phyloP scores from a whole-genome alignment of 2,888 invertebrate genomes.

The Hedychridium roseum region DNA sequence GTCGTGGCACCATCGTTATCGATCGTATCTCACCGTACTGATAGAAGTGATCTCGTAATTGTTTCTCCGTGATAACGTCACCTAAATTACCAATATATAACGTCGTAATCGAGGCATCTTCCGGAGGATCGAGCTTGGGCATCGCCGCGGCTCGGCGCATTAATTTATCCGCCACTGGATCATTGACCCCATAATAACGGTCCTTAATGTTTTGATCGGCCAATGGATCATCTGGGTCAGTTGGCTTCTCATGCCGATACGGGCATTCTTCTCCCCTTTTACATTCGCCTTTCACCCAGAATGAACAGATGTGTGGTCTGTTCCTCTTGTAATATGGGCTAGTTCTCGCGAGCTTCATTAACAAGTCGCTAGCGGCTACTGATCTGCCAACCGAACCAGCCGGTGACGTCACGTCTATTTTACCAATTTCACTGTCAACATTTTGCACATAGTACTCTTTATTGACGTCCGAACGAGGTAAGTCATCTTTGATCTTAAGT shows the following conservation, averaged over 20 bases:
- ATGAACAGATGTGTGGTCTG: conserved; percentile 94
- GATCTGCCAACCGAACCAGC: conserved; percentile 74
- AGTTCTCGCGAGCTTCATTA: conserved; percentile 88
- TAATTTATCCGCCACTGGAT: conserved; percentile 94
- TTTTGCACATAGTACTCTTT: conserved; percentile 95
- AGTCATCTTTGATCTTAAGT: conserved; percentile 86
- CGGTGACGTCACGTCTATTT: conserved; percentile 63
- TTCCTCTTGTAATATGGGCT: conserved; percentile 96
- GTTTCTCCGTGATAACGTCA: conserved; percentile 86
- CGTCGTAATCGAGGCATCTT: conserved; percentile 95
- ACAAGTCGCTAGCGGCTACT: conserved; percentile 80
- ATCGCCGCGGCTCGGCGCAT: conserved; percentile 90
- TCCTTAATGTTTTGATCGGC: conserved; percentile 96
- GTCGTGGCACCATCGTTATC: conserved; percentile 89
- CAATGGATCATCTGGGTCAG: conserved; percentile 95
- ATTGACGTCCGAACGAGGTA: conserved; percentile 94
- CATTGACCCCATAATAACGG: conserved; percentile 93
- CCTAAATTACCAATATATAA: conserved; percentile 96
- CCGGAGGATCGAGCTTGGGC: conserved; percentile 94
- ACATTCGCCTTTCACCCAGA: conserved; percentile 99
- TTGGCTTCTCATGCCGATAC: conserved; percentile 94
- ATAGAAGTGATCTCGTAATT: conserved; percentile 95
- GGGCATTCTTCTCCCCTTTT: conserved; percentile 96
- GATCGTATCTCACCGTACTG: conserved; percentile 98
- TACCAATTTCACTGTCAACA: conserved; percentile 79